A percentile compares a stretch with the other conserved stretches of the same genome.
These are phyloP conservation scores for Drosophila ustulata DNA, from an alignment of 2,888 invertebrate species.

Conservation along the genomic window DNA sequence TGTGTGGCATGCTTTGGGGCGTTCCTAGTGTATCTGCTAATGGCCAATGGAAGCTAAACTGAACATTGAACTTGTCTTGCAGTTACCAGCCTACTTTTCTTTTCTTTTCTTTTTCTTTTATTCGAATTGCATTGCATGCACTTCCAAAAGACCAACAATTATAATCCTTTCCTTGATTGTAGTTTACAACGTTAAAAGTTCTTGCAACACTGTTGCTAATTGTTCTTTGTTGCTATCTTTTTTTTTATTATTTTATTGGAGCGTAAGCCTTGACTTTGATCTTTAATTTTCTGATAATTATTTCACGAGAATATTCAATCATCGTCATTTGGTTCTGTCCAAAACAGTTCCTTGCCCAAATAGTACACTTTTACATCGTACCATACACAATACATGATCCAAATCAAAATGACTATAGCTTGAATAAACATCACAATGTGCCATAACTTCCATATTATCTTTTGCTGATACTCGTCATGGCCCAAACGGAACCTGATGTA, in stretches of 20 bases:
- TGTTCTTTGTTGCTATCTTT: neutral
- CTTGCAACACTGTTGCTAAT: neutral
- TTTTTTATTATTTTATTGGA: neutral
- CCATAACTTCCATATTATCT: slow-evolving; percentile 12
- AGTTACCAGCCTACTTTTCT: too few species aligned
- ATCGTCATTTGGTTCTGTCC: neutral
- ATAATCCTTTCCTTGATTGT: too few species aligned
- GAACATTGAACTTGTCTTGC: too few species aligned
- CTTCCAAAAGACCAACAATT: neutral
- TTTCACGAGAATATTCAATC: neutral
- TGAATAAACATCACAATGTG: slow-evolving; percentile 17
- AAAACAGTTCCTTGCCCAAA: neutral
- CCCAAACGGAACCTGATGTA: slow-evolving; percentile 25
- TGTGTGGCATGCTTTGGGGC: slow-evolving; percentile 39
- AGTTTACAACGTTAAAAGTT: neutral
- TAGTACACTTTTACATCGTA: slow-evolving; percentile 24
- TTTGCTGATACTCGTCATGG: slow-evolving; percentile 9
- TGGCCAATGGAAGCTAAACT: slow-evolving; percentile 6
- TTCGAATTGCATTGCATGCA: slow-evolving; percentile 1
- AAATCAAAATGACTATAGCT: slow-evolving; percentile 13
- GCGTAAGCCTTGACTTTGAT: neutral
- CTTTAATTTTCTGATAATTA: neutral
- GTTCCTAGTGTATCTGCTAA: slow-evolving; percentile 56
- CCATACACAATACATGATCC: slow-evolving; percentile 19
- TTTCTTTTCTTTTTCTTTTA: slow-evolving; percentile 12